Base-by-base conservation (phyloP, 2,113 vertebrate species). In the Salvelinus fontinalis region DNA sequence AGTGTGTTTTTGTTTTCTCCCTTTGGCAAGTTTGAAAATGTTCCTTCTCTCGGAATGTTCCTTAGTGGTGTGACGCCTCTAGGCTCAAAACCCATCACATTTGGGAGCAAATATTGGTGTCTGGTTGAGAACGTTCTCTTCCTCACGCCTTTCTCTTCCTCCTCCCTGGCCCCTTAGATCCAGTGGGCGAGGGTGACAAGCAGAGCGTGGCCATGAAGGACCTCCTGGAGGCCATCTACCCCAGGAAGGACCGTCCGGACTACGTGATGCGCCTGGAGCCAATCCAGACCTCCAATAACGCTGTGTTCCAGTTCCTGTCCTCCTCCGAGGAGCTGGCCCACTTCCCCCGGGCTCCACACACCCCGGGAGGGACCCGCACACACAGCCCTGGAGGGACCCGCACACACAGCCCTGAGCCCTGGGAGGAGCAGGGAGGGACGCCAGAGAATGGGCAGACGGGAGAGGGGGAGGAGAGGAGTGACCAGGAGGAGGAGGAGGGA, bases 221-320 rank as follows among this genome's bases (percentile, higher is more conserved):
- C 89, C 94, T 98, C 71, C 84, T 98, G 84, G 96, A 99, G 74
- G 94, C 95, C 79, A 96, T 97, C 79, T 98, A 97, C 86, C 97
- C 97, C 80, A 93, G 92, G 88, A 90, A 88, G 60, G 95, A 97
- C 77, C 93, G 94, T n/a, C 92, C 94, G 62, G 97, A 98, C 82
- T 96, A 94, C 27, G 87, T 96, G 22, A 94, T 99, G 85, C 95
- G 92, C 26, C 91, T 99, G 80, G 96, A 99, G 90, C 95, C 96
- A 76, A 99, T 99, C 91, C 95, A 97, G 92, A 96, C 94, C 22
- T 98, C 95, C 73, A 94, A 90, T 59, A 99, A 99, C 86, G 98
- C 97, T 27, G 95, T 99, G 66, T 99, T 96, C 90, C 98, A 99
- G 0, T 95, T 95, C 67, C 87, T 98, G 78, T 93, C 95, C 81